Evolutionary conservation across 2,113 vertebrate species (phyloP), one percentile per base, ranked within the genome.

Genomic region (Phylloscopus whistleri): DNA sequence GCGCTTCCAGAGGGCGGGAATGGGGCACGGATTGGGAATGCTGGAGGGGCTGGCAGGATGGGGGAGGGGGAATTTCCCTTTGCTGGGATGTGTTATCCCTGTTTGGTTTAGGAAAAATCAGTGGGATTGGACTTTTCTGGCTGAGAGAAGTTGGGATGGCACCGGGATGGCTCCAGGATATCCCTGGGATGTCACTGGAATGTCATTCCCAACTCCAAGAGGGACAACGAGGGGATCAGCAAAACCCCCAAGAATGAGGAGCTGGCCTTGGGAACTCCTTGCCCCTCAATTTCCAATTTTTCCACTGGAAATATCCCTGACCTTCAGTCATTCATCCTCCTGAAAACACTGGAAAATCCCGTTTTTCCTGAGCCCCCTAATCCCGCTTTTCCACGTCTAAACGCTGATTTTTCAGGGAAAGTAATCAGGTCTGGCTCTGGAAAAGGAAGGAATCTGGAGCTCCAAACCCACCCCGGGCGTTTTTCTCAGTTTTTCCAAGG

Each of bases 1-100:
- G 21, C 4, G 0, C 3, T 64, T 72, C 48, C 3, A 0, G 21
- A 44, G 21, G 48, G 7, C 0, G 3, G 68, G 56, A 84, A 53
- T 37, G 26, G 13, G 3, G 4, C 67, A 31, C 0, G 4, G 37
- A 35, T 16, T 20, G 67, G 56, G 56, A 72, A 62, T 62, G 48
- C 13, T 37, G 48, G 21, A 62, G 31, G 5, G 8, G 20, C 6
- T 5, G 23, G 43, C n/a, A 13, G 43, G 78, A 22, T 13, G 0
- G 0, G 8, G 11, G 9, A 69, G 23, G 30, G 24, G 39, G 10
- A 72, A 44, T 13, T 44, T 26, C 17, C 21, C 56, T 31, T 53
- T 4, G 6, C 48, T 31, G 26, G 26, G 16, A 37, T 44, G 16
- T 6, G 14, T 21, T 44, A 26, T 44, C 10, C 27, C 8, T 8